Percentiles rank a stretch among this genome's conserved stretches.
These are phyloP conservation scores for Gastrophysa polygoni DNA, from an alignment of 2,888 invertebrate genomes.

Conservation along the genomic window DNA sequence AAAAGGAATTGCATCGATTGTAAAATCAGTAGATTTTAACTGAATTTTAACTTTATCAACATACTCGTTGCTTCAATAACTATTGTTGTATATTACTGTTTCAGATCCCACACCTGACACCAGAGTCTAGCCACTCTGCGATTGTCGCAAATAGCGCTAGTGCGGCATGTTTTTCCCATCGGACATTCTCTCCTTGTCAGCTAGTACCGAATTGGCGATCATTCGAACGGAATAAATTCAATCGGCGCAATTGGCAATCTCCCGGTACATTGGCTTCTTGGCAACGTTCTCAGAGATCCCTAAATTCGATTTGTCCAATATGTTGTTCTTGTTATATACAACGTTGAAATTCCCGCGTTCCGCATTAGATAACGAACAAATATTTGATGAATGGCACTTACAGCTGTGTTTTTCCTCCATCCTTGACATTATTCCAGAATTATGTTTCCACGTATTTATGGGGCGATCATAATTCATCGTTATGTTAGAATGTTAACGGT, in stretches of 20 bases:
- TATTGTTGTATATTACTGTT: no score
- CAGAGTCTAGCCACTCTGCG: no score
- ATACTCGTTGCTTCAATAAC: no score
- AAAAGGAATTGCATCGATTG: no score
- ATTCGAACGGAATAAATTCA: no score
- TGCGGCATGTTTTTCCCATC: no score
- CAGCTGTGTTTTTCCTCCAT: constrained; percentile 18
- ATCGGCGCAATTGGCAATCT: background rate
- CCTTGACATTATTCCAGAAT: background rate
- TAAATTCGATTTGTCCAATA: constrained; percentile 18
- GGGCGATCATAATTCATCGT: background rate
- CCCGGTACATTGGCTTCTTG: constrained; percentile 8
- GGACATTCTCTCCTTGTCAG: no score
- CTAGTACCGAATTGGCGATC: no score
- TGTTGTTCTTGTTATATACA: background rate
- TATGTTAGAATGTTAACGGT: background rate
- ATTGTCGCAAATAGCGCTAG: no score
- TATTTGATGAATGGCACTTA: constrained; percentile 24
- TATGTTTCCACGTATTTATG: background rate
- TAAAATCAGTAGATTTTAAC: no score
- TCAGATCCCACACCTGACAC: no score
- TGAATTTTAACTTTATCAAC: no score
- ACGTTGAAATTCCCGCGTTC: constrained; percentile 13
- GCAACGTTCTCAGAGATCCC: constrained; percentile 17
- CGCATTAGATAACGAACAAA: constrained; percentile 25